These are phyloP conservation scores for Rhea pennata DNA, from an alignment of 2,113 vertebrate genomes.

Conservation along the genomic window DNA sequence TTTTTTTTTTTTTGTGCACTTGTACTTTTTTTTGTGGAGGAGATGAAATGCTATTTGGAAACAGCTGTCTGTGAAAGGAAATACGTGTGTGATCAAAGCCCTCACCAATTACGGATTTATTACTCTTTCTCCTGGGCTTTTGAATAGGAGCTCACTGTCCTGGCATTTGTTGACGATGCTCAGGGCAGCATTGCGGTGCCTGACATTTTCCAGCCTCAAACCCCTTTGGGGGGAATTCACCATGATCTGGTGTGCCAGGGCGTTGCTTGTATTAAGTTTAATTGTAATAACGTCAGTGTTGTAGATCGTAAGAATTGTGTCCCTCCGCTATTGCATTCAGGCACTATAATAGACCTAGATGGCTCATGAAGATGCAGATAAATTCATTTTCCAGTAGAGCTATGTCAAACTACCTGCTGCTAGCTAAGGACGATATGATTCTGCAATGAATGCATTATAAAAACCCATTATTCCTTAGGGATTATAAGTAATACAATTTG, in stretches of 20 bases:
- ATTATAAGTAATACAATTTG: neutral
- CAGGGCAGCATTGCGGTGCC: neutral
- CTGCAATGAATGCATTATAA: neutral
- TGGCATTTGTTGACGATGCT: slow-evolving; percentile 32
- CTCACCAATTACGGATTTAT: slow-evolving; percentile 71
- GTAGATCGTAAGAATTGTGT: slow-evolving; percentile 27
- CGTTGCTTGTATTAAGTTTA: neutral
- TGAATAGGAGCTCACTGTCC: neutral
- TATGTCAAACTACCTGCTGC: neutral
- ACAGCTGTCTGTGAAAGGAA: slow-evolving; percentile 64
- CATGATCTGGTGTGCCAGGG: neutral
- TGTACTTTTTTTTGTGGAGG: slow-evolving; percentile 23
- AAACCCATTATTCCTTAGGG: neutral
- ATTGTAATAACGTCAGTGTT: neutral
- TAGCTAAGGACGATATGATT: neutral
- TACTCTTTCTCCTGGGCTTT: slow-evolving; percentile 51
- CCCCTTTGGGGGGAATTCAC: neutral
- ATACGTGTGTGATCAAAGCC: slow-evolving; percentile 78
- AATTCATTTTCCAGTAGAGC: slow-evolving; percentile 37
- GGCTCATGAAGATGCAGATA: slow-evolving; percentile 28
- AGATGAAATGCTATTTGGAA: slow-evolving; percentile 73
- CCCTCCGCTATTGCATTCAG: slow-evolving; percentile 39
- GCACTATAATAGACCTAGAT: slow-evolving; percentile 31
- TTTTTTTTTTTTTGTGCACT: neutral
- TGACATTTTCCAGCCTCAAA: slow-evolving; percentile 1